Conservation (phyloP, 2,113 vertebrate species). For the Myiagra hebetior region DNA sequence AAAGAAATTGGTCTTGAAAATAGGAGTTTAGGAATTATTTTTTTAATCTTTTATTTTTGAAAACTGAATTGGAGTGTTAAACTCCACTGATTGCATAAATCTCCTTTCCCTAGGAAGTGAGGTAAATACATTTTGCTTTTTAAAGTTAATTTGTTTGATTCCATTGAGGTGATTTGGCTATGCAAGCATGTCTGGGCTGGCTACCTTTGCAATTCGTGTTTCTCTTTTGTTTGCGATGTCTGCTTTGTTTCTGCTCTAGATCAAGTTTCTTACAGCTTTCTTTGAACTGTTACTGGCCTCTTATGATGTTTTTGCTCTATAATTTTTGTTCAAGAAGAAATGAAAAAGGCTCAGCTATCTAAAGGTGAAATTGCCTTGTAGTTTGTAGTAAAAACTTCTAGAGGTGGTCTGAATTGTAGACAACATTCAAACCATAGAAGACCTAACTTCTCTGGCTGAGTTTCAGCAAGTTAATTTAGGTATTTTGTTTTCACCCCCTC, state of each 20-base stretch:
- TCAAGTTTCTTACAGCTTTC: neutral
- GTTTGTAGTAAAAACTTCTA: neutral
- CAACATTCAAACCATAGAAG: neutral
- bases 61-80: neutral
- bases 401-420: neutral
- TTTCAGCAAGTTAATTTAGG: neutral
- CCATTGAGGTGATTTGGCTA: neutral
- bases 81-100: neutral
- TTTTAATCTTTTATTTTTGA: neutral
- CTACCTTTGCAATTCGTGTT: neutral
- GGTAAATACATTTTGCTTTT: neutral
- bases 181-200: neutral
- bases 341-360: neutral
- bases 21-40: neutral
- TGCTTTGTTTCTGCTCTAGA: neutral
- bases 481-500: neutral
- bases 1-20: neutral
- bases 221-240: neutral
- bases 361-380: neutral
- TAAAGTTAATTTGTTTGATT: neutral
- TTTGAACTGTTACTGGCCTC: neutral
- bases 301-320: neutral
- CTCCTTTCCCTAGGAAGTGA: neutral
- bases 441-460: neutral
- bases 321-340: neutral